A percentile compares a stretch with the other conserved stretches of the same genome.
These are phyloP conservation scores for Omphaloscelis lunosa DNA, from an alignment of 2,888 invertebrate genomes.

Conservation along the genomic window DNA sequence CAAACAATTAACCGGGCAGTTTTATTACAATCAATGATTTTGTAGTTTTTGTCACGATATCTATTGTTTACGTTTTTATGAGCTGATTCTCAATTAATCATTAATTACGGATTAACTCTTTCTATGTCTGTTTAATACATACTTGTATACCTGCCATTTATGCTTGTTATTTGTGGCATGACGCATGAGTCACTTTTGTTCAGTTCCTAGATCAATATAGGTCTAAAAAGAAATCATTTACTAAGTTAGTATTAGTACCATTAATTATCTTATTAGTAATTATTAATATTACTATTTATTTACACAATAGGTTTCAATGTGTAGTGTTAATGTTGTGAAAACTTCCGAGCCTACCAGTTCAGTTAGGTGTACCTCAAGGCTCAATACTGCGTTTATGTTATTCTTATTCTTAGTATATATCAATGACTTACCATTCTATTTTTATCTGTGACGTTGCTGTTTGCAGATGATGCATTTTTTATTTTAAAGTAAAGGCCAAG, in stretches of 20 bases:
- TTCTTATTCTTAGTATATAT: too few species aligned
- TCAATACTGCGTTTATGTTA: too few species aligned
- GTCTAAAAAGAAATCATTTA: not conserved
- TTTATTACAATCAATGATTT: slow-evolving; percentile 20
- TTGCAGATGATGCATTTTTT: too few species aligned
- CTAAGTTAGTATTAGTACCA: too few species aligned
- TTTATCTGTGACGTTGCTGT: too few species aligned
- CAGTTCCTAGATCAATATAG: not conserved
- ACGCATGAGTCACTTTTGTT: slow-evolving; percentile 13
- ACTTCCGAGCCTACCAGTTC: not conserved
- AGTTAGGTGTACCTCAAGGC: not conserved
- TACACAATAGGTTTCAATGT: not conserved
- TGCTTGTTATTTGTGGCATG: not conserved
- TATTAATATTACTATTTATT: not conserved
- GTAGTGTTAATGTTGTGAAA: not conserved
- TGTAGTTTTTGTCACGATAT: slow-evolving; percentile 21
- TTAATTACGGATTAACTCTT: slow-evolving; percentile 44
- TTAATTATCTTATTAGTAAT: too few species aligned
- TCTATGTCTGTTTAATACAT: not conserved
- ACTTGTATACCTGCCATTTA: too few species aligned
- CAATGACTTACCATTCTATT: not conserved
- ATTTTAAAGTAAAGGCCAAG: too few species aligned
- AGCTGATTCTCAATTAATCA: slow-evolving; percentile 28
- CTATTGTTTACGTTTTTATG: slow-evolving; percentile 47
- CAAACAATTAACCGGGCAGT: slow-evolving; percentile 28